A percentile compares a stretch with the other conserved stretches of the same genome.
phyloP scores from a whole-genome alignment of 2,888 invertebrate genomes.

The Catotricha subobsoleta region DNA sequence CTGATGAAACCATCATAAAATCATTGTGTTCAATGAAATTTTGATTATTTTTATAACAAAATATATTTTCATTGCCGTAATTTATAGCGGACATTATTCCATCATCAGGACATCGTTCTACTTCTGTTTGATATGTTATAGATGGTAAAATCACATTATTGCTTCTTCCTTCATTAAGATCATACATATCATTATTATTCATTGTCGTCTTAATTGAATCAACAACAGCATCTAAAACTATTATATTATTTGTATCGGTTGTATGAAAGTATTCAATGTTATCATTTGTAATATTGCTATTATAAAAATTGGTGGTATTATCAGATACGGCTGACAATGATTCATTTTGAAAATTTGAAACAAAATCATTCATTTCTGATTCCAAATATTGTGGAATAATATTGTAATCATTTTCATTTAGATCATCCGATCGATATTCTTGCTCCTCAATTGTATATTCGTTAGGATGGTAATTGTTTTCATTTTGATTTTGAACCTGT shows the following conservation, averaged over 20 bases:
- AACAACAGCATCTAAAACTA: neutral
- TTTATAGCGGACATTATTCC: neutral
- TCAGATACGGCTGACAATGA: neutral
- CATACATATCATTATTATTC: too few species aligned
- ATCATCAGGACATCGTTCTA: too few species aligned
- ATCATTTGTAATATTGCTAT: neutral
- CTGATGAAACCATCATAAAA: neutral
- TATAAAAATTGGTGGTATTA: neutral
- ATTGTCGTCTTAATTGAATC: neutral
- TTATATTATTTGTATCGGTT: neutral
- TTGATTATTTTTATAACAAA: neutral
- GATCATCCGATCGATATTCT: neutral
- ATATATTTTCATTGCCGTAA: neutral
- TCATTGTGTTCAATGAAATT: too few species aligned
- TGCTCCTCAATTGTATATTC: neutral
- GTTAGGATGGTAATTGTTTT: neutral
- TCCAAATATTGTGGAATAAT: conserved; percentile 5
- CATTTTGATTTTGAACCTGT: neutral
- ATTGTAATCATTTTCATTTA: neutral
- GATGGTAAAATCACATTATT: too few species aligned
- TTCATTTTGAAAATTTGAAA: neutral
- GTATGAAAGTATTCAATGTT: neutral
- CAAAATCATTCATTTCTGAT: conserved; percentile 1
- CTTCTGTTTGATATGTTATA: too few species aligned
- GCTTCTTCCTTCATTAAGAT: too few species aligned